Percentiles rank a stretch among this genome's conserved stretches.
Conservation (phyloP, 2,888 invertebrate species). For the Drosophila conformis region DNA sequence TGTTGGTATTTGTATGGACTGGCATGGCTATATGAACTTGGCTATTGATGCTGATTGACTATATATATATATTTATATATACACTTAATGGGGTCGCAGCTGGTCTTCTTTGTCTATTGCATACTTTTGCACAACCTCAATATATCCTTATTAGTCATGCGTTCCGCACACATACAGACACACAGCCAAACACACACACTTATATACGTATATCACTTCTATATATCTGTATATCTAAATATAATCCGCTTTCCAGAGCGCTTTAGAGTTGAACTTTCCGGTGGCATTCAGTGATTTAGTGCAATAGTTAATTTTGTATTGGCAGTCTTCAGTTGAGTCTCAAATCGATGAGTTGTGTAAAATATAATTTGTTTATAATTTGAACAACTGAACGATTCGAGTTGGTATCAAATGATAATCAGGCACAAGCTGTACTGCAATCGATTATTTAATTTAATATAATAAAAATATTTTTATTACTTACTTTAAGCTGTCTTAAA, state of each 20-base stretch:
- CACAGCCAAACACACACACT: not conserved
- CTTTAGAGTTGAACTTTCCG: not conserved
- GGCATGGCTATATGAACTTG: not conserved
- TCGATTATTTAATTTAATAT: not conserved
- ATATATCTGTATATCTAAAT: not conserved
- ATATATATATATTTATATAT: not conserved
- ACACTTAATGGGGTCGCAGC: not conserved
- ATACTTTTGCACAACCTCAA: conserved; percentile 31
- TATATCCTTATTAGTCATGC: not conserved
- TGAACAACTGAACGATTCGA: not conserved
- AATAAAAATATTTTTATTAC: not conserved
- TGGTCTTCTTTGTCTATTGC: not conserved
- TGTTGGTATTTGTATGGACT: not conserved
- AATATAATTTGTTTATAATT: not conserved
- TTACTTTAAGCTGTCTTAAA: conserved; percentile 4
- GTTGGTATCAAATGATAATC: not conserved
- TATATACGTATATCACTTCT: not conserved
- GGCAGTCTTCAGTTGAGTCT: not conserved
- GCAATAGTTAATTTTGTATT: not conserved
- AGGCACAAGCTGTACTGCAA: not conserved
- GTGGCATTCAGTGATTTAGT: not conserved
- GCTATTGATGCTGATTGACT: not conserved
- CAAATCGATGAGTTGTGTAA: not conserved
- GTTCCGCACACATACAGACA: not conserved
- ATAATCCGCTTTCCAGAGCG: not conserved